These are phyloP conservation scores for Philaenus spumarius DNA, from an alignment of 1,140 invertebrate species.

Conservation along the genomic window DNA sequence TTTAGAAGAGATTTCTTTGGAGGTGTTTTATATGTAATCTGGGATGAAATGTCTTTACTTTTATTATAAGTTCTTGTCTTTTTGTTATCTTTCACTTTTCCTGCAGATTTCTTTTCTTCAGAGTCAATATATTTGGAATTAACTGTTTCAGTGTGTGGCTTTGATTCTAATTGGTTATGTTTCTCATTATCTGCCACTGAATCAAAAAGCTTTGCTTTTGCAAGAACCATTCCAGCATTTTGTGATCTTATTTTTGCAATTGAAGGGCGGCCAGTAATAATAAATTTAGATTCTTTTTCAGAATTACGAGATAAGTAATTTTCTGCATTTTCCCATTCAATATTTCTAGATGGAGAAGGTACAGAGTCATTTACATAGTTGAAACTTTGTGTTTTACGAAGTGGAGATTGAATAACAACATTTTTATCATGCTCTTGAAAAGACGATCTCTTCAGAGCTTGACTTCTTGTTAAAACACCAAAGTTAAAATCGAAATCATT, in stretches of 20 bases:
- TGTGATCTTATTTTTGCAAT: slow-evolving; percentile 52
- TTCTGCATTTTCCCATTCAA: slow-evolving; percentile 41
- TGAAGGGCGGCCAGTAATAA: slow-evolving; percentile 47
- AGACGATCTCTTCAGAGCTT: slow-evolving; percentile 37
- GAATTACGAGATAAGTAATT: slow-evolving; percentile 35
- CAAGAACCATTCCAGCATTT: slow-evolving; percentile 61
- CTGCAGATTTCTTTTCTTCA: too few relatives aligned
- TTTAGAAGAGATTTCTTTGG: too few relatives aligned
- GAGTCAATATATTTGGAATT: too few relatives aligned
- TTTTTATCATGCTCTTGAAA: slow-evolving; percentile 35
- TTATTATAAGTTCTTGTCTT: too few relatives aligned
- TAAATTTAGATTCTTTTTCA: slow-evolving; percentile 27
- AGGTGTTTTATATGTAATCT: too few relatives aligned
- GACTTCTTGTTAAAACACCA: slow-evolving; percentile 14
- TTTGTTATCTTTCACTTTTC: too few relatives aligned
- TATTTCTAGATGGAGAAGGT: background rate
- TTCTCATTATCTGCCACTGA: slow-evolving; percentile 32
- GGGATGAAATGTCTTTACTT: too few relatives aligned
- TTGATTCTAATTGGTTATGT: too few relatives aligned
- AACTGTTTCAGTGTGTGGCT: too few relatives aligned
- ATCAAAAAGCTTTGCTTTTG: slow-evolving; percentile 57
- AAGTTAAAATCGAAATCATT: background rate
- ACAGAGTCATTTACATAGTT: background rate
- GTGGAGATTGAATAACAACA: too few relatives aligned
- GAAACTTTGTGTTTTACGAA: too few relatives aligned